Base-by-base conservation (phyloP, 2,797 vertebrate species). In the Cirrhinus mrigala region DNA sequence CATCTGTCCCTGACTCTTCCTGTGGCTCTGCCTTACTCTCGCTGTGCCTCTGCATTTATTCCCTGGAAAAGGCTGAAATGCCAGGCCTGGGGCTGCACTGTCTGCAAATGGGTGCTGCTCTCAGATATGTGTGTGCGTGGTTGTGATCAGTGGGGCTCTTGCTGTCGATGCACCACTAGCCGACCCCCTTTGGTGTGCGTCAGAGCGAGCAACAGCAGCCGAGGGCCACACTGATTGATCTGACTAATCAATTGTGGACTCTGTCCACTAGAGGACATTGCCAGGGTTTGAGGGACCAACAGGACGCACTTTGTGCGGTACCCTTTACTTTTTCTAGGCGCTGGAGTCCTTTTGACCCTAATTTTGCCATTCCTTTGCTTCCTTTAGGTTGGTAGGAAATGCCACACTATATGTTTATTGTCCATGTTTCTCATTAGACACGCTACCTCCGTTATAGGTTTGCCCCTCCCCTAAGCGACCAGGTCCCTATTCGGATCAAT, bases 401-500 rank as follows among this genome's bases (percentile, higher is more conserved):
- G 6, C 70, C 18, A 46, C 88, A 86, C 84, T 91, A 88, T 92
- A 87, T 90, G 88, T 88, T 88, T 90, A 33, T 54, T 54, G 15
- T 33, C 27, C 20, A 2, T 10, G 37, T 1, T 33, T 79, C 89
- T 87, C 83, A 87, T 71, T 92, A 90, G 90, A 92, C 91, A 91
- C 90, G 88, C 88, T 90, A 79, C 79, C 86, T 76, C 86, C 90
- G 88, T 93, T 92, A 87, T 37, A 82, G 48, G 48, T 90, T 58
- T 54, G 87, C 89, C 91, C 91, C 92, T 91, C 92, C 93, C 84
- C 85, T 85, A 84, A 80, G 60, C 90, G 90, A 91, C 90, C 88
- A 89, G 92, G 92, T 87, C 92, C 88, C 89, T 90, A 87, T 92
- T 91, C 86, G 88, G 91, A 94, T 95, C 95, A 91, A 94, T 95